A percentile compares a stretch with the other conserved stretches of the same genome.
Conservation (phyloP, 2,888 invertebrate species). For the Coremacera marginata region DNA sequence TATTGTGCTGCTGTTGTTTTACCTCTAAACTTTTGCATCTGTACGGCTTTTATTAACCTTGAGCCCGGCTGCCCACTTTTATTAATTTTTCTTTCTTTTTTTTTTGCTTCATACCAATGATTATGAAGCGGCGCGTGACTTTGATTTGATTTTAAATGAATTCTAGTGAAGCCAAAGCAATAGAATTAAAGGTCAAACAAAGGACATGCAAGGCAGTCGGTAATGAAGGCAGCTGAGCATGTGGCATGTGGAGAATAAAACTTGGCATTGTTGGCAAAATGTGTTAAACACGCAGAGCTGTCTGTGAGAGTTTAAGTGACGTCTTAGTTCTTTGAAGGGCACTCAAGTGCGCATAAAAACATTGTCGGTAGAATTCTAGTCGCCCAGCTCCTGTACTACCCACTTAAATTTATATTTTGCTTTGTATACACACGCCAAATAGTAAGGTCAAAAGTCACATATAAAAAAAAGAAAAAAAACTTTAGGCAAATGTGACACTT, state of each 20-base stretch:
- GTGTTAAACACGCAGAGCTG: neutral
- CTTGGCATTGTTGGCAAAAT: neutral
- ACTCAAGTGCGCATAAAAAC: neutral
- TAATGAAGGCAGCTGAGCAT: neutral
- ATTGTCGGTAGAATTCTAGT: neutral
- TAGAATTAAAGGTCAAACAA: conserved; percentile 31
- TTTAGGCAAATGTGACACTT: too few relatives aligned
- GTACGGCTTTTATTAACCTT: conserved; percentile 42
- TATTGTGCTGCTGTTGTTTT: conserved; percentile 43
- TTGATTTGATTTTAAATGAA: conserved; percentile 63
- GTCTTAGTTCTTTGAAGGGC: neutral
- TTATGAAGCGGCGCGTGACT: conserved; percentile 62
- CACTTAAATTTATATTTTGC: too few relatives aligned
- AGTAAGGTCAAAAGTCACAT: too few relatives aligned
- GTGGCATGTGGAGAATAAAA: neutral
- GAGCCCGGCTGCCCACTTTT: conserved; percentile 32
- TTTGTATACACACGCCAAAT: too few relatives aligned
- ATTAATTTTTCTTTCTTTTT: neutral
- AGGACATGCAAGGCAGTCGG: conserved; percentile 19
- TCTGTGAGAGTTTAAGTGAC: too few relatives aligned
- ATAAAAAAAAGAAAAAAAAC: too few relatives aligned
- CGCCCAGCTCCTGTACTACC: too few relatives aligned
- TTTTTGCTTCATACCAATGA: conserved; percentile 38
- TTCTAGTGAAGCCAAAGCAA: conserved; percentile 44
- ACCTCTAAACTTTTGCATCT: conserved; percentile 31